phyloP scores from a whole-genome alignment of 2,888 invertebrate genomes.

The Heliconius charithonia region DNA sequence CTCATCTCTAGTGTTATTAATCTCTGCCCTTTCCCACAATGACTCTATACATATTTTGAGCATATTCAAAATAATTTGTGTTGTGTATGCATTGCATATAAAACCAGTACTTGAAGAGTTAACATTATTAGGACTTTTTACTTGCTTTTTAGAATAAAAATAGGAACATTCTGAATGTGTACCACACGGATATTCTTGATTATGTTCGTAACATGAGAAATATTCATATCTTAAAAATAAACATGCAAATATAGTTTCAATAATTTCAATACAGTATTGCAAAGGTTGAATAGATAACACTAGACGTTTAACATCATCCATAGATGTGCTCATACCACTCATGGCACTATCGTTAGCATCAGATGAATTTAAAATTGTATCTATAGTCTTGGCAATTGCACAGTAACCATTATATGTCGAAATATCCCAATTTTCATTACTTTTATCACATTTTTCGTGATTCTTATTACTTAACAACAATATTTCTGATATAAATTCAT shows the following conservation, averaged over 20 bases:
- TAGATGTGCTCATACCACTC: constrained; percentile 68
- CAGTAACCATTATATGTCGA: constrained; percentile 80
- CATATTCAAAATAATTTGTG: constrained; percentile 83
- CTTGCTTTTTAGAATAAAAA: constrained; percentile 76
- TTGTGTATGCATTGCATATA: constrained; percentile 84
- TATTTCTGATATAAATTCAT: constrained; percentile 73
- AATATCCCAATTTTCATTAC: constrained; percentile 71
- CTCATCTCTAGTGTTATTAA: constrained; percentile 57
- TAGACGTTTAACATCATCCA: constrained; percentile 77
- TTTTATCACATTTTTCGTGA: constrained; percentile 55
- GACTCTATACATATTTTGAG: constrained; percentile 82
- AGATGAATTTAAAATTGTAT: constrained; percentile 73
- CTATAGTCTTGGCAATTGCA: constrained; percentile 78
- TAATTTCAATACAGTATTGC: constrained; percentile 83
- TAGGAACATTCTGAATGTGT: constrained; percentile 80
- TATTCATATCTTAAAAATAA: constrained; percentile 87
- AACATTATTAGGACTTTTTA: constrained; percentile 57
- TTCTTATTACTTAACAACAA: constrained; percentile 60
- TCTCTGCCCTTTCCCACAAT: constrained; percentile 64
- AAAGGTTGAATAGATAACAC: constrained; percentile 77
- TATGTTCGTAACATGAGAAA: constrained; percentile 81
- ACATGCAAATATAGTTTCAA: constrained; percentile 89
- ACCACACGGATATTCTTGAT: constrained; percentile 72
- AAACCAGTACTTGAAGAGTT: constrained; percentile 75
- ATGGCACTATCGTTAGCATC: constrained; percentile 62